Percentiles rank a stretch among this genome's conserved stretches.
phyloP scores from a whole-genome alignment of 2,113 vertebrate species.

The Ardeotis arabs region DNA sequence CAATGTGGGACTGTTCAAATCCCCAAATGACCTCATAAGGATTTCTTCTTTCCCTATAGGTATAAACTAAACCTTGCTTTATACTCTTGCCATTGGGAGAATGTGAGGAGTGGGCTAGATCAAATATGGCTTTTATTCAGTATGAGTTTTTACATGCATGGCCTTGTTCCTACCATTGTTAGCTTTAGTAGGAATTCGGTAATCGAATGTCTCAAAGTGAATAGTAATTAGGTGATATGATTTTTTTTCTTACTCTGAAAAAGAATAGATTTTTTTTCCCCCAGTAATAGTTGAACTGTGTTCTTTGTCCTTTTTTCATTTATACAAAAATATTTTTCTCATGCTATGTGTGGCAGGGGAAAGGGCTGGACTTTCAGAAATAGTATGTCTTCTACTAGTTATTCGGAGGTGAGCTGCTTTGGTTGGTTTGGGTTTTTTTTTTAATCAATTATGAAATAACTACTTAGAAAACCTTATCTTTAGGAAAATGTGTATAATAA shows the following conservation, averaged over 20 bases:
- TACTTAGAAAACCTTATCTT: not conserved
- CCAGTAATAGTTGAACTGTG: not conserved
- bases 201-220: not conserved
- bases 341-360: too few species aligned
- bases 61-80: not conserved
- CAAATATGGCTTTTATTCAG: not conserved
- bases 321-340: not conserved
- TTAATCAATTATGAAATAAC: not conserved
- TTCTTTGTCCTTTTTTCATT: not conserved
- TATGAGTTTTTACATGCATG: not conserved
- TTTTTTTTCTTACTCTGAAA: not conserved
- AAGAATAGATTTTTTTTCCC: not conserved
- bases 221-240: not conserved
- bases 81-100: not conserved
- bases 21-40: not conserved
- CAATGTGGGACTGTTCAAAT: not conserved
- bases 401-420: not conserved
- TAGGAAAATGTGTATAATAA: not conserved
- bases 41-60: not conserved
- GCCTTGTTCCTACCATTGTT: not conserved
- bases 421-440: not conserved
- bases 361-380: not conserved
- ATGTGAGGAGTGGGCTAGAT: not conserved
- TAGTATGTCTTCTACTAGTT: not conserved
- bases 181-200: not conserved